Evolutionary conservation across 2,888 invertebrate species (phyloP).

Genomic region (Temnothorax rugatulus): DNA sequence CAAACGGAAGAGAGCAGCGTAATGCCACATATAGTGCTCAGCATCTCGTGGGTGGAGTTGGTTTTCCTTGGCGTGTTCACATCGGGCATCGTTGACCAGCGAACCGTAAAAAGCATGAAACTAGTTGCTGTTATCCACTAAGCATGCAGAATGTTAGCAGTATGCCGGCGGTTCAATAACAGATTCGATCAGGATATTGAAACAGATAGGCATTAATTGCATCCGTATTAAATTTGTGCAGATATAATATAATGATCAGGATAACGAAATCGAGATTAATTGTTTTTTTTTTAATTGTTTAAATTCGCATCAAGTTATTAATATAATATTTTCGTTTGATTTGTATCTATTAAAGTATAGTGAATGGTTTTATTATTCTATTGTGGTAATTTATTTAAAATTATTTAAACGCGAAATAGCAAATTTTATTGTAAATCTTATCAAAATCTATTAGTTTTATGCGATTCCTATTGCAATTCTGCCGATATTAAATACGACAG

Average conservation of each 20-base stretch:
- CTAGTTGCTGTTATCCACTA: slow-evolving; percentile 74
- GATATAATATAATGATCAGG: background rate
- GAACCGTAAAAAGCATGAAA: slow-evolving; percentile 69
- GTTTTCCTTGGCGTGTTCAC: slow-evolving; percentile 57
- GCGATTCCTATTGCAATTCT: background rate
- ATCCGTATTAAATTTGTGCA: background rate
- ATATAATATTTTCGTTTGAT: background rate
- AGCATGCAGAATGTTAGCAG: slow-evolving; percentile 62
- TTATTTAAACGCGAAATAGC: background rate
- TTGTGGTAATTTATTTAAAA: background rate
- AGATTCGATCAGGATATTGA: background rate
- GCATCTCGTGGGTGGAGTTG: slow-evolving; percentile 66
- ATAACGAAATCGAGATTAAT: background rate
- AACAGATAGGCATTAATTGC: background rate
- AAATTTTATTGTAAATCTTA: background rate
- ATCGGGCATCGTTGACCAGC: slow-evolving; percentile 52
- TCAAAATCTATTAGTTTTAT: background rate
- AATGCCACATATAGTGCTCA: slow-evolving; percentile 27
- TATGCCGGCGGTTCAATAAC: background rate
- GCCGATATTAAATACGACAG: background rate
- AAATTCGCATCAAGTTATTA: background rate
- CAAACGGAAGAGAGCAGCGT: slow-evolving; percentile 21
- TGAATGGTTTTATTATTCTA: background rate
- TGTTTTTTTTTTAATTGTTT: background rate
- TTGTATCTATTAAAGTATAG: background rate